A percentile compares a stretch with the other conserved stretches of the same genome.
phyloP scores from a whole-genome alignment of 1,140 invertebrate genomes.

The Calephelis virginiensis region DNA sequence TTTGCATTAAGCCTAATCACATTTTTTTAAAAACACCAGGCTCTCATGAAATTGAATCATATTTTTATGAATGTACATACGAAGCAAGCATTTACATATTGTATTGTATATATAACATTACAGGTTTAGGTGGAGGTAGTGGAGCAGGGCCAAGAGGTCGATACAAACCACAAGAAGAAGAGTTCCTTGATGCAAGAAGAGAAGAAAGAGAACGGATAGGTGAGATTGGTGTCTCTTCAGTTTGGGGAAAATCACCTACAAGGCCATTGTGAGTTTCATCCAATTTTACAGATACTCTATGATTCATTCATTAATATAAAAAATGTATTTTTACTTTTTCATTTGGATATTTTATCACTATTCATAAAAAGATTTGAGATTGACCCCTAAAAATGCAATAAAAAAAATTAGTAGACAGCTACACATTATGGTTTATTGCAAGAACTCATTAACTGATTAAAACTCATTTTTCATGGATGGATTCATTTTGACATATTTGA shows the following conservation, averaged over 20 bases:
- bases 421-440: too few relatives aligned
- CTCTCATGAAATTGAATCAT: too few relatives aligned
- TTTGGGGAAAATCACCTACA: constrained; percentile 87
- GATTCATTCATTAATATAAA: too few relatives aligned
- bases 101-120: background rate
- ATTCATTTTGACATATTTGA: too few relatives aligned
- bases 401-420: too few relatives aligned
- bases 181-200: constrained; percentile 82
- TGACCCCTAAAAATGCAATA: too few relatives aligned
- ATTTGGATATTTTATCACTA: too few relatives aligned
- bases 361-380: too few relatives aligned
- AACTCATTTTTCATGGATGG: too few relatives aligned
- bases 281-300: background rate
- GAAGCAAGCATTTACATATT: background rate
- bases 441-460: too few relatives aligned
- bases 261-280: constrained; percentile 80
- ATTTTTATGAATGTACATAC: background rate
- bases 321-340: too few relatives aligned
- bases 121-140: constrained; percentile 46
- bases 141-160: constrained; percentile 41
- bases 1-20: constrained; percentile 1
- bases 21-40: too few relatives aligned
- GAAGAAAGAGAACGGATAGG: constrained; percentile 86
- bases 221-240: constrained; percentile 81
- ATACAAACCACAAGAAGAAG: constrained; percentile 78